These are phyloP conservation scores for Heliornis fulica DNA, from an alignment of 2,113 vertebrate genomes.

Conservation along the genomic window DNA sequence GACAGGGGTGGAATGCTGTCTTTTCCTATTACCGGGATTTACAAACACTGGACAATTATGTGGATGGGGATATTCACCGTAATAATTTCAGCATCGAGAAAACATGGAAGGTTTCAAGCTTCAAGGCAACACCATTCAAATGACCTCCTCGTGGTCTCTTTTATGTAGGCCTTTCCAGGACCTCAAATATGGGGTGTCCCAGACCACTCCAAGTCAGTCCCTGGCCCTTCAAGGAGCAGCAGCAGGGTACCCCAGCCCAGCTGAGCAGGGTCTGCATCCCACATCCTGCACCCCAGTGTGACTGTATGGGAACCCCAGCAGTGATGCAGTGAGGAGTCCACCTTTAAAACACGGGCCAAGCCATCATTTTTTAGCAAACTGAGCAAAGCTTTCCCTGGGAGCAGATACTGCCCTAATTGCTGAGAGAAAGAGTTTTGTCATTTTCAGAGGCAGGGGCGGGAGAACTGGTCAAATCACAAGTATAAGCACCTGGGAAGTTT, in stretches of 20 bases:
- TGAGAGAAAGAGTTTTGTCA: neutral
- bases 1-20: neutral
- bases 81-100: neutral
- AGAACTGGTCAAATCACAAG: neutral
- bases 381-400: neutral
- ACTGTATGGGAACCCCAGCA: neutral
- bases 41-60: neutral
- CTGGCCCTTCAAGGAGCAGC: neutral
- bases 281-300: rapidly evolving
- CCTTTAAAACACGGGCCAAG: neutral
- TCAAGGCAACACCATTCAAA: neutral
- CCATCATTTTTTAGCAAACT: neutral
- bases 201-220: neutral
- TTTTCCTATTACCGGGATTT: neutral
- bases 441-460: neutral
- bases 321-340: rapidly evolving
- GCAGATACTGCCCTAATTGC: neutral
- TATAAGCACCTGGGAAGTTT: neutral
- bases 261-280: neutral
- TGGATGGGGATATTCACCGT: neutral
- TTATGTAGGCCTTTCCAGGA: neutral
- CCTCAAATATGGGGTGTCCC: neutral
- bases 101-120: neutral
- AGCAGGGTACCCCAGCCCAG: rapidly evolving
- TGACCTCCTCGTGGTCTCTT: neutral